Evolutionary conservation across 2,797 vertebrate genomes (phyloP).

Genomic region (Anabas testudineus): DNA sequence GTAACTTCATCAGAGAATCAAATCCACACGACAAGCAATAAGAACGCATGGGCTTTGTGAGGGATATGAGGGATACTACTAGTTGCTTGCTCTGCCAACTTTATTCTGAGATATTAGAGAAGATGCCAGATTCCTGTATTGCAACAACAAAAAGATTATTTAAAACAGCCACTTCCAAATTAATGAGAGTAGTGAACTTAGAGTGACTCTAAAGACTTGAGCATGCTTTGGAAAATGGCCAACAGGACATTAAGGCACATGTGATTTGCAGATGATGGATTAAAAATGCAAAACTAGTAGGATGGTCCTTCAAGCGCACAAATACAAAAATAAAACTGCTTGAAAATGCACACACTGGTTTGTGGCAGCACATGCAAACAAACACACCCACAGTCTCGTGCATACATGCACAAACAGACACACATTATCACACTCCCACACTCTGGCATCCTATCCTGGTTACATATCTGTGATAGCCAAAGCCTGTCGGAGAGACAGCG

Average conservation of each 20-base stretch:
- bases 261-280: background rate
- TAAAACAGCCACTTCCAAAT: background rate
- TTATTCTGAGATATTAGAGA: background rate
- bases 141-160: background rate
- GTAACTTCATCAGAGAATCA: background rate
- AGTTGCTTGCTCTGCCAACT: background rate
- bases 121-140: constrained; percentile 3
- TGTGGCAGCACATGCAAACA: constrained; percentile 29
- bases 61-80: background rate
- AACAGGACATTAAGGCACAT: background rate
- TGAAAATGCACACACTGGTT: constrained; percentile 6
- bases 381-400: constrained; percentile 43
- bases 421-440: constrained; percentile 59
- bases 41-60: background rate
- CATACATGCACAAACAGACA: constrained; percentile 31
- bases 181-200: background rate
- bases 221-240: background rate
- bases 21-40: background rate
- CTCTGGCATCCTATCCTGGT: constrained; percentile 53
- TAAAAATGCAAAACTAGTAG: constrained; percentile 5
- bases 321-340: background rate
- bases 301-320: background rate
- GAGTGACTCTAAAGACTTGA: background rate
- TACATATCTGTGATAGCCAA: constrained; percentile 67
- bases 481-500: constrained; percentile 58